phyloP scores from a whole-genome alignment of 2,888 invertebrate genomes.

The Creontiades dilutus region DNA sequence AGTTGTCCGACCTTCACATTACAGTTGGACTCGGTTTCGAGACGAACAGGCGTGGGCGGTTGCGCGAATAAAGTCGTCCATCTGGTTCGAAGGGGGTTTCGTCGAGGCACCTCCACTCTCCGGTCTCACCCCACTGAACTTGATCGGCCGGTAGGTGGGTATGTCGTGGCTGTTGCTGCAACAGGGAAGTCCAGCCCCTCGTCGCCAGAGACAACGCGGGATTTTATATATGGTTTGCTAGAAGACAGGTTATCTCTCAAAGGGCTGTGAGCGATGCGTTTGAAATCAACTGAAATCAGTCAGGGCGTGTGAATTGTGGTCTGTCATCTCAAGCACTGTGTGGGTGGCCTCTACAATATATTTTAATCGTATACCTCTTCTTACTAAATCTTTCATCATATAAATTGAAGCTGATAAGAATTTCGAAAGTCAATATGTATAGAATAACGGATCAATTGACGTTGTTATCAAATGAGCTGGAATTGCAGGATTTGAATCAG shows the following conservation, averaged over 20 bases:
- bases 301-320: neutral
- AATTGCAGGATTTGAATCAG: too few species aligned
- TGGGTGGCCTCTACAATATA: too few species aligned
- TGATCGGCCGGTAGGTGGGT: neutral
- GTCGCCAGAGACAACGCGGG: neutral
- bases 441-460: too few species aligned
- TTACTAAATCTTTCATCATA: too few species aligned
- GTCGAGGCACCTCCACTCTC: neutral
- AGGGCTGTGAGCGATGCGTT: neutral
- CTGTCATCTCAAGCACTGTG: too few species aligned
- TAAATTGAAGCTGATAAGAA: too few species aligned
- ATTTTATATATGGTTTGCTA: neutral
- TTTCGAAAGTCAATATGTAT: too few species aligned
- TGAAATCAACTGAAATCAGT: neutral
- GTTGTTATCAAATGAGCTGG: too few species aligned
- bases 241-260: neutral
- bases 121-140: neutral
- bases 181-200: neutral
- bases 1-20: neutral
- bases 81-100: neutral
- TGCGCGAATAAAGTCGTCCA: neutral
- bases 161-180: neutral
- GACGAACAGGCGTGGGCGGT: slow-evolving; percentile 11
- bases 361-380: too few species aligned
- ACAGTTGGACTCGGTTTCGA: neutral